phyloP scores from a whole-genome alignment of 1,140 invertebrate species.

The Campoletis sonorensis region DNA sequence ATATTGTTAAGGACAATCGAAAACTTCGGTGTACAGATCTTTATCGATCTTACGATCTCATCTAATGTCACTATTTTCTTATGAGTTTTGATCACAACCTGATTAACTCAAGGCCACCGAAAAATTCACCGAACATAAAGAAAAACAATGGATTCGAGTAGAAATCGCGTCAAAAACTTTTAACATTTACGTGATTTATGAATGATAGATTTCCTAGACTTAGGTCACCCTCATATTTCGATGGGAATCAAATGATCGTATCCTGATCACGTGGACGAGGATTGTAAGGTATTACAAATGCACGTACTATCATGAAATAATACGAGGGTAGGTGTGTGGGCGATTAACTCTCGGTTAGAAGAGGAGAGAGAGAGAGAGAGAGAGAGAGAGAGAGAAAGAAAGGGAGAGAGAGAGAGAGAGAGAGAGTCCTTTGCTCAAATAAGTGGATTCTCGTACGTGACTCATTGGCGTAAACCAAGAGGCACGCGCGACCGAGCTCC shows the following conservation, averaged over 20 bases:
- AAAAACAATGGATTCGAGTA: not conserved
- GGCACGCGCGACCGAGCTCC: not conserved
- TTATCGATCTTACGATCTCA: not conserved
- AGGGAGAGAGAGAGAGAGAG: too few relatives aligned
- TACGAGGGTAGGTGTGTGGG: constrained; percentile 31
- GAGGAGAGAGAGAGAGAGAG: too few relatives aligned
- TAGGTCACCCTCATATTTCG: constrained; percentile 8
- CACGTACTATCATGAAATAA: constrained; percentile 14
- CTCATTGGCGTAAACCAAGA: constrained; percentile 32
- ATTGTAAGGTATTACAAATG: constrained; percentile 8
- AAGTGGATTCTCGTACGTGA: constrained; percentile 44
- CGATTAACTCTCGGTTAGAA: constrained; percentile 37
- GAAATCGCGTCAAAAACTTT: constrained; percentile 6
- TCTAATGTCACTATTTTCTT: too few relatives aligned
- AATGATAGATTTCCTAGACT: constrained; percentile 14
- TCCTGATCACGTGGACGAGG: constrained; percentile 21
- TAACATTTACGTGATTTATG: not conserved
- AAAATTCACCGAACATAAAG: not conserved
- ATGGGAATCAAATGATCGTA: constrained; percentile 27
- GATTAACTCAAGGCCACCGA: not conserved
- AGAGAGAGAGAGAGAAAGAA: too few relatives aligned
- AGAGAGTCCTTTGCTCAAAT: constrained; percentile 11
- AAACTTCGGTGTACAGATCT: too few relatives aligned
- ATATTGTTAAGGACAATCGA: not conserved
- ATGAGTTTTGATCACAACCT: too few relatives aligned